These are phyloP conservation scores for Chrysoperla carnea DNA, from an alignment of 1,140 invertebrate genomes.

Conservation along the genomic window DNA sequence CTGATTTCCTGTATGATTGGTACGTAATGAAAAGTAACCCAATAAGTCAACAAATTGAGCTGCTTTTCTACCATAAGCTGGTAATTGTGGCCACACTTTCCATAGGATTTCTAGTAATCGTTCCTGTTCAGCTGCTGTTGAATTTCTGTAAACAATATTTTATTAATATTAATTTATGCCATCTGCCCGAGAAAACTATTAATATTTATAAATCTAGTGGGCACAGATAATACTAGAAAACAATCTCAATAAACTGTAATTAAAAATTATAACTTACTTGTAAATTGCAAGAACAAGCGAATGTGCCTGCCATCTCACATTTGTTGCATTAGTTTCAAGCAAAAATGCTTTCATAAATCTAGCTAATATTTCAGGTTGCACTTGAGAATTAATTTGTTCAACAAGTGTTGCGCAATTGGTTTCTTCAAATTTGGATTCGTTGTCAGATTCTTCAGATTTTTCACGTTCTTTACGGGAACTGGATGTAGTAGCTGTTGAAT, in stretches of 20 bases:
- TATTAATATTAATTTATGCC: not conserved
- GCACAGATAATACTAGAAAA: no score
- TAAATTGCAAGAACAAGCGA: conserved; percentile 69
- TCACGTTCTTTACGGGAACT: conserved; percentile 33
- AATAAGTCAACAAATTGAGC: conserved; percentile 92
- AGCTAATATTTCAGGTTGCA: conserved; percentile 44
- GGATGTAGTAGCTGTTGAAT: conserved; percentile 11
- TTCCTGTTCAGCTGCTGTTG: conserved; percentile 55
- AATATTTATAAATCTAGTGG: no score
- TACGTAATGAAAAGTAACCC: conserved; percentile 83
- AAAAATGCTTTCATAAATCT: conserved; percentile 83
- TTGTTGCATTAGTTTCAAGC: conserved; percentile 82
- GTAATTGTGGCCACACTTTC: conserved; percentile 80
- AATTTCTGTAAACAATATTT: conserved; percentile 36
- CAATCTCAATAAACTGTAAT: no score
- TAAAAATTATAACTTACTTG: conserved; percentile 45
- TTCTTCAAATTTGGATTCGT: conserved; percentile 49
- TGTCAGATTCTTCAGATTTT: conserved; percentile 48
- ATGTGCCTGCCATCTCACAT: conserved; percentile 91
- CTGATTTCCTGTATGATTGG: conserved; percentile 34
- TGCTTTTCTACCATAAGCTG: conserved; percentile 81
- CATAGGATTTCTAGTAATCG: conserved; percentile 67
- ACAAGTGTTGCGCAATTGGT: conserved; percentile 48
- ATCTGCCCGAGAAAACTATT: no score
- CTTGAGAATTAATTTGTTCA: conserved; percentile 50